Conservation (phyloP, 1,140 invertebrate genomes). For the Aradophagus sp. region DNA sequence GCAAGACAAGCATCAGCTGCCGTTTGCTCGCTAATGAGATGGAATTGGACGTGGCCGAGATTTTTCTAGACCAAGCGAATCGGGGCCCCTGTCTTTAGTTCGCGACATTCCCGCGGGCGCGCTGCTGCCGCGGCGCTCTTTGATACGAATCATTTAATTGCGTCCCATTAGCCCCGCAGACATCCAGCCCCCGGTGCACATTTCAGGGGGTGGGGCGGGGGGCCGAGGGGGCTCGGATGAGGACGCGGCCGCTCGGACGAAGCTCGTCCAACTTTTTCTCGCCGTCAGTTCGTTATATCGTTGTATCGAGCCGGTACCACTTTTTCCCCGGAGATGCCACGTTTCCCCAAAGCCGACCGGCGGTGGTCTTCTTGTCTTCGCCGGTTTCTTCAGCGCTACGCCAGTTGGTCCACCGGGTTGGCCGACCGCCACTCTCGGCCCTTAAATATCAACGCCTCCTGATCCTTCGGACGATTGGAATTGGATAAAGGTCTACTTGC, state of each 20-base stretch:
- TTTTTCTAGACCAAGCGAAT: slow-evolving; percentile 72
- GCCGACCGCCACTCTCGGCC: slow-evolving; percentile 17
- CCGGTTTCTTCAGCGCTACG: slow-evolving; percentile 15
- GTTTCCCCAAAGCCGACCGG: slow-evolving; percentile 62
- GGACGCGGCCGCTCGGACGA: no score
- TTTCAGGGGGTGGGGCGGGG: slow-evolving; percentile 57
- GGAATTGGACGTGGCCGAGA: slow-evolving; percentile 76
- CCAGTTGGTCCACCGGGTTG: slow-evolving; percentile 38
- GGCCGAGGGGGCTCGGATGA: no score
- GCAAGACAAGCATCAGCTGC: slow-evolving; percentile 74
- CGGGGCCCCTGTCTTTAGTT: slow-evolving; percentile 65
- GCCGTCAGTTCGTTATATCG: slow-evolving; percentile 66
- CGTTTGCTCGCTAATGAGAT: slow-evolving; percentile 75
- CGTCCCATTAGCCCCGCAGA: slow-evolving; percentile 73
- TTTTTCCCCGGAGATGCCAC: slow-evolving; percentile 68
- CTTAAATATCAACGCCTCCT: slow-evolving; percentile 49
- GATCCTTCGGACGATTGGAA: slow-evolving; percentile 35
- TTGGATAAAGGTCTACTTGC: slow-evolving; percentile 36
- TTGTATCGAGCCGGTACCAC: slow-evolving; percentile 57
- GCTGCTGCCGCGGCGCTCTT: slow-evolving; percentile 71
- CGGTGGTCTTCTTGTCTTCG: slow-evolving; percentile 46
- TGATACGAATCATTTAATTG: slow-evolving; percentile 76
- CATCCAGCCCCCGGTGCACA: slow-evolving; percentile 62
- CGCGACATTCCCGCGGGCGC: slow-evolving; percentile 73
- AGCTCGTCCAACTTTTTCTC: slow-evolving; percentile 73